Evolutionary conservation across 1,140 invertebrate species (phyloP), one percentile per base, ranked within the genome.

Genomic region (Hyles vespertilio): DNA sequence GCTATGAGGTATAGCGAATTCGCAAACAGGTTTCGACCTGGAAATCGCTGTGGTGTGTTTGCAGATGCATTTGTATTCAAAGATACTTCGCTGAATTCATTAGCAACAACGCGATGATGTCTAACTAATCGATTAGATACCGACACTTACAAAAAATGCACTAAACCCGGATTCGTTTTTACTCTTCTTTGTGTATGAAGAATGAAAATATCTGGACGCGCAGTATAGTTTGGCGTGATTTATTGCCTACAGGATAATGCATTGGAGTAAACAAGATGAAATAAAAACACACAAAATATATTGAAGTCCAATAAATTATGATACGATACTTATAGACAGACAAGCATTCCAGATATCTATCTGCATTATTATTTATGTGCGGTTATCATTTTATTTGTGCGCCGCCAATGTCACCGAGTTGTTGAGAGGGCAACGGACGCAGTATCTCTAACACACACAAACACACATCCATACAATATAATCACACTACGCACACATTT

Each of bases 361-460:
- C 62, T 76, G 74, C 73, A 59, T 69, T 64, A 61, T 74, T 77
- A 69, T 77, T 72, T 74, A 72, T 77, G 58, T 79, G 67, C 64
- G 60, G 66, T 83, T 87, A 87, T 84, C 84, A 78, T 69, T 73
- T 71, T 86, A 75, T 87, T 84, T 84, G 77, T 79, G 79, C 73
- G 78, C 64, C 70, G 77, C 86, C 85, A 88, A 88, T 88, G 85
- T 88, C 85, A 87, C 82, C 72, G 84, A 82, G 80, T 82, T 82
- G 82, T 67, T 63, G 77, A 67, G 75, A 81, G 85, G 84, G 81
- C 85, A 87, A 85, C 79, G 85, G 72, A 81, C 85, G 78, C 75
- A 62, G 66, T 86, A 85, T 86, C 81, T 83, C 70, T 69, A 58
- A 71, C 69, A 76, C 69, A 57, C 59, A 67, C 47, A 61, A 58